Percentiles rank a stretch among this genome's conserved stretches.
Conservation (phyloP, 2,113 vertebrate species). For the Australoheros scitulus region DNA sequence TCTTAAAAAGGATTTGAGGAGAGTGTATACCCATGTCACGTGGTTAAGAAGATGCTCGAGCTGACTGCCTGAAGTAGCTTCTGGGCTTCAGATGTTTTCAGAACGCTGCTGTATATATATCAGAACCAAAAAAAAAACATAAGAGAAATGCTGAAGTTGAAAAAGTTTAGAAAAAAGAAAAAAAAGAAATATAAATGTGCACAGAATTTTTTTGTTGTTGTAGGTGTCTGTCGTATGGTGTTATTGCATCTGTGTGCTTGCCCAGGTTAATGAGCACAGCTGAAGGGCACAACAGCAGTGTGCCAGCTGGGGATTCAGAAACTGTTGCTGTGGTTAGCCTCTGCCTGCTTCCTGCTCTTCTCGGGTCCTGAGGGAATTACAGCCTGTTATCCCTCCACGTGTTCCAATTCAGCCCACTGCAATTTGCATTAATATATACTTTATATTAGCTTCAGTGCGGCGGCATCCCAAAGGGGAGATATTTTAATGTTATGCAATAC, state of each 20-base stretch:
- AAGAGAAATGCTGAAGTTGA: not conserved
- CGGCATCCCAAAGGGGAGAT: constrained; percentile 13
- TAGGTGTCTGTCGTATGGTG: constrained; percentile 13
- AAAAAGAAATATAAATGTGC: not conserved
- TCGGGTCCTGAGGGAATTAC: constrained; percentile 29
- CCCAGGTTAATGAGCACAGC: constrained; percentile 57
- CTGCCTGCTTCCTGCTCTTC: constrained; percentile 36
- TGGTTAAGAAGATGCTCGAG: not conserved
- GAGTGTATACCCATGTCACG: not conserved
- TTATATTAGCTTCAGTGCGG: constrained; percentile 54
- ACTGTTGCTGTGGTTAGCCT: constrained; percentile 59
- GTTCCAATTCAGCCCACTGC: constrained; percentile 40
- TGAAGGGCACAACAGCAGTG: constrained; percentile 38
- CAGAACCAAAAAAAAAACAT: not conserved
- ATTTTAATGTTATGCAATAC: constrained; percentile 48
- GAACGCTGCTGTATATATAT: not conserved
- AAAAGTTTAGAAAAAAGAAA: not conserved
- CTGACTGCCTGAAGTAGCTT: not conserved
- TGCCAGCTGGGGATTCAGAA: constrained; percentile 21
- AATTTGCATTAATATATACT: constrained; percentile 70
- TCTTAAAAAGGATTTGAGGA: not conserved
- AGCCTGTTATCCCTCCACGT: constrained; percentile 28
- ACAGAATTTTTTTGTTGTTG: not conserved
- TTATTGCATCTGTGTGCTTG: constrained; percentile 31
- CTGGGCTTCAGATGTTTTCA: not conserved